Conservation (phyloP, 2,888 invertebrate genomes). For the Sinodicranocentrus sp. region DNA sequence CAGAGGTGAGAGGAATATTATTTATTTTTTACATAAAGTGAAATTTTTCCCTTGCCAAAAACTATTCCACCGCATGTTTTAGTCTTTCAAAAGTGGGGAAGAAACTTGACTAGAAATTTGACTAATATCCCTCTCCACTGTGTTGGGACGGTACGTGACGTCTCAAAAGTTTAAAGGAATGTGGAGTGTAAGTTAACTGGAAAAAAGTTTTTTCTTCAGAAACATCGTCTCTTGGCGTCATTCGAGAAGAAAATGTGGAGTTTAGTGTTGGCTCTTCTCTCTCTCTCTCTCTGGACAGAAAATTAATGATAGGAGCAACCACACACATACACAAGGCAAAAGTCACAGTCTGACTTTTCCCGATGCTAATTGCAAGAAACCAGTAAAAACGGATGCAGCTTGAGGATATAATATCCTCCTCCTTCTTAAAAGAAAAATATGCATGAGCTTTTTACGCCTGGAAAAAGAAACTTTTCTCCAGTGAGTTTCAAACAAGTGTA, state of each 20-base stretch:
- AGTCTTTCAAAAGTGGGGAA: no score
- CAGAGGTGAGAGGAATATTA: no score
- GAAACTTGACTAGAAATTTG: no score
- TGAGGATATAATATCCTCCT: no score
- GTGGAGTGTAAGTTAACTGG: not conserved
- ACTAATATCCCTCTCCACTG: constrained; percentile 59
- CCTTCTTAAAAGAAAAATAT: no score
- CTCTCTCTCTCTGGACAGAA: constrained; percentile 35
- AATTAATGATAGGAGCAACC: constrained; percentile 48
- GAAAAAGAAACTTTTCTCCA: not conserved
- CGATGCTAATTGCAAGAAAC: constrained; percentile 52
- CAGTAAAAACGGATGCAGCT: not conserved
- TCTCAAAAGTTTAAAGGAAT: constrained; percentile 7
- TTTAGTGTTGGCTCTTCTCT: not conserved
- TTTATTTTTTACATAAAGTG: no score
- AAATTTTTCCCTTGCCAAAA: no score
- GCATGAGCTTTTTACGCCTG: no score
- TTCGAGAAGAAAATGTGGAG: constrained; percentile 4
- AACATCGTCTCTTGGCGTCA: no score
- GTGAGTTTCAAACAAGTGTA: not conserved
- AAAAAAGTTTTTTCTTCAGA: constrained; percentile 17
- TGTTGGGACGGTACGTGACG: constrained; percentile 23
- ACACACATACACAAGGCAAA: not conserved
- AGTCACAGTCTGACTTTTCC: constrained; percentile 11
- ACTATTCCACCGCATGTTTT: no score